Conservation (phyloP, 2,113 vertebrate genomes). For the Nipponia nippon region DNA sequence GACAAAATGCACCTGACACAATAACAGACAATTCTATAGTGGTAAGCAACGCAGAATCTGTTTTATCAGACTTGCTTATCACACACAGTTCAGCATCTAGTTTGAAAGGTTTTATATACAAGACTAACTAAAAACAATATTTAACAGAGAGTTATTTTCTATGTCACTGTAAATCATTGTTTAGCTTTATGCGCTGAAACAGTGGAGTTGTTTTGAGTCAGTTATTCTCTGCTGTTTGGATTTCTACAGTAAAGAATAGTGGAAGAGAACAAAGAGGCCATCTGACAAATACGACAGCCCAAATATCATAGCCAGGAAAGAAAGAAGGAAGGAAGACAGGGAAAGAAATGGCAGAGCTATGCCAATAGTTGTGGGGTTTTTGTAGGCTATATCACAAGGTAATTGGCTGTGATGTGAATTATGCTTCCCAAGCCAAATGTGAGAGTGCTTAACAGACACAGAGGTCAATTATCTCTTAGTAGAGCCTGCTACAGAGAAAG, state of each 20-base stretch:
- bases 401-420: constrained; percentile 59
- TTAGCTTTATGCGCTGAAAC: constrained; percentile 29
- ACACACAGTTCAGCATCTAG: constrained; percentile 14
- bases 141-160: constrained; percentile 57
- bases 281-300: constrained; percentile 40
- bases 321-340: neutral
- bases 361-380: neutral
- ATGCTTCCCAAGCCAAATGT: constrained; percentile 55
- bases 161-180: constrained; percentile 51
- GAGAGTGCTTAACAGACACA: constrained; percentile 40
- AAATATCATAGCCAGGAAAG: constrained; percentile 23
- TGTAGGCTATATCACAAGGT: constrained; percentile 31
- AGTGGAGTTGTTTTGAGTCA: neutral
- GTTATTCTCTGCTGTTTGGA: constrained; percentile 22
- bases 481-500: constrained; percentile 43
- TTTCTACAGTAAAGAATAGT: constrained; percentile 17
- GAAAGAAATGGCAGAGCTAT: neutral
- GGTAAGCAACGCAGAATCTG: neutral
- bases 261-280: constrained; percentile 31
- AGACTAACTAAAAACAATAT: constrained; percentile 52
- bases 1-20: neutral
- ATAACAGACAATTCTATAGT: constrained; percentile 9
- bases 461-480: constrained; percentile 67
- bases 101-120: constrained; percentile 49
- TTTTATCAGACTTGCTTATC: constrained; percentile 56